phyloP scores from a whole-genome alignment of 1,140 invertebrate species.

The Neomicropteryx cornuta region DNA sequence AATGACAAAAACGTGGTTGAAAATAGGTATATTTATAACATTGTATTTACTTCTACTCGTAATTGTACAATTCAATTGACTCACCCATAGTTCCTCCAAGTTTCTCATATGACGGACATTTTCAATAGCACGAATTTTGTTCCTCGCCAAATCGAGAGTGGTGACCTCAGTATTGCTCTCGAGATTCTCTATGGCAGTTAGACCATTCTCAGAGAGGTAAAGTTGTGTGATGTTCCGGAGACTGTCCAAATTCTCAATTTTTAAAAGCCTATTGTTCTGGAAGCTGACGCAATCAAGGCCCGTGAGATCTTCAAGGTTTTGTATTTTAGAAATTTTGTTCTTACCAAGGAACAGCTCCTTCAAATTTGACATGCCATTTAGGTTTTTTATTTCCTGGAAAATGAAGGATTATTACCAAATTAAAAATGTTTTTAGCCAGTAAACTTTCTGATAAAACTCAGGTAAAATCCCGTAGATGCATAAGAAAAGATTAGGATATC shows the following conservation, averaged over 20 bases:
- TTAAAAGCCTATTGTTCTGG: constrained; percentile 80
- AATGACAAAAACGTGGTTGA: too few relatives aligned
- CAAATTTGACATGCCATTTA: constrained; percentile 63
- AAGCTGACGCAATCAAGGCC: constrained; percentile 78
- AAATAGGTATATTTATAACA: too few relatives aligned
- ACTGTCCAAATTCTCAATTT: constrained; percentile 77
- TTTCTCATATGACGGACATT: constrained; percentile 65
- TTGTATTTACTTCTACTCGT: too few relatives aligned
- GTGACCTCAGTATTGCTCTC: constrained; percentile 57
- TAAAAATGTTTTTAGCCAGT: too few relatives aligned
- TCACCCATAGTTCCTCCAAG: constrained; percentile 92
- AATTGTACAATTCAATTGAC: too few relatives aligned
- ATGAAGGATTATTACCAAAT: constrained; percentile 4
- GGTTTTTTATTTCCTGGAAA: constrained; percentile 71
- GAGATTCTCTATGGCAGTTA: constrained; percentile 65
- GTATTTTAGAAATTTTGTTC: constrained; percentile 89
- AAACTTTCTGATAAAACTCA: too few relatives aligned
- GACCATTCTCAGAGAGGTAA: constrained; percentile 91
- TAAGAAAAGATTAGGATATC: too few relatives aligned
- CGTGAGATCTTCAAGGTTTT: constrained; percentile 70
- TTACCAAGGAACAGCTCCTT: constrained; percentile 83
- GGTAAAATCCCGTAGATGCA: too few relatives aligned
- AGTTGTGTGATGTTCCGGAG: constrained; percentile 72
- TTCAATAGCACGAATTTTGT: constrained; percentile 73
- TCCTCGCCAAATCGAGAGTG: constrained; percentile 85